Evolutionary conservation across 2,113 vertebrate genomes (phyloP), one percentile per base, ranked within the genome.

Genomic region (Tetrax tetrax): DNA sequence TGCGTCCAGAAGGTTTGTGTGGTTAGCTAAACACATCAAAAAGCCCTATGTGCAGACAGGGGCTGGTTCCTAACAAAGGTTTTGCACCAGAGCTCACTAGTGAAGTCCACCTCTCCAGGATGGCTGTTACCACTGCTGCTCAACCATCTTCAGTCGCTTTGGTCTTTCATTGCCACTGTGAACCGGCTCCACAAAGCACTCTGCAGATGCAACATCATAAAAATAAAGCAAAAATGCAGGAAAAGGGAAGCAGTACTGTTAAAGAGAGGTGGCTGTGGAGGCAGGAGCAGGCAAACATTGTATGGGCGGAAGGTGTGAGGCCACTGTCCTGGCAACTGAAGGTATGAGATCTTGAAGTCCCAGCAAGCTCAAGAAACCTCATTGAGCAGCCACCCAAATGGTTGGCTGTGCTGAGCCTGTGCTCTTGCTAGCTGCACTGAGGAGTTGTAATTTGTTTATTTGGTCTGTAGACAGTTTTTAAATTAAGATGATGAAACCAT

Each of bases 401-500:
- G 14, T 0, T 1, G 1, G 9, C 41, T 10, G 0, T 41, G 50
- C 45, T 41, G 45, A 89, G 60, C 33, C 60, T 38, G 51, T 7
- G 1, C 38, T 61, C 54, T 70, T 70, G 45, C 50, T 45, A 80
- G 59, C 56, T 35, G 28, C 72, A 64, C 47, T 27, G 25, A 76
- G 57, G 68, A 71, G 41, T 5, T 89, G 27, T 45, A 47, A 22
- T 91, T 85, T 87, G 60, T 21, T 48, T 35, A 6, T 69, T 45
- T 76, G 60, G 11, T 28, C 59, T 96, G 35, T n/a, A 50, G 10
- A 89, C 41, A 69, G 24, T 37, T 92, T 94, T 96, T 50, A 84
- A 80, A 64, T 71, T 3, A 61, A 91, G 60, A 29, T 53, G 51
- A 47, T 72, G 54, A 95, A 76, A 41, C 33, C n/a, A 41, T 4